A percentile compares a stretch with the other conserved stretches of the same genome.
These are phyloP conservation scores for Sphaerophoria taeniata DNA, from an alignment of 2,888 invertebrate genomes.

Conservation along the genomic window DNA sequence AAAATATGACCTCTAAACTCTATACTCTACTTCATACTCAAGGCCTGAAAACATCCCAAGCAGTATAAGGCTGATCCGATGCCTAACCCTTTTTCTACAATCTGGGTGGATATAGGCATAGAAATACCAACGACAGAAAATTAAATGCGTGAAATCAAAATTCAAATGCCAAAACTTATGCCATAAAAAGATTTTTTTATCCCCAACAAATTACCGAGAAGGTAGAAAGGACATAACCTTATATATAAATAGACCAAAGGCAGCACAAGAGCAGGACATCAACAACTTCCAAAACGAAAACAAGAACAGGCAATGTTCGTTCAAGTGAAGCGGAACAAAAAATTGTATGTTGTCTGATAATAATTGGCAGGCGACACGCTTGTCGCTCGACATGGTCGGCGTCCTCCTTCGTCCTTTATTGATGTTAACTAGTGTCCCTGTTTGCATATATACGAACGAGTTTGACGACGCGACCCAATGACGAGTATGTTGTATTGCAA, in stretches of 20 bases:
- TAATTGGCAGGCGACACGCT: constrained; percentile 64
- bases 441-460: constrained; percentile 50
- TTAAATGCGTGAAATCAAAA: constrained; percentile 62
- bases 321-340: constrained; percentile 41
- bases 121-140: not conserved
- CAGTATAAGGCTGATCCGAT: too few relatives aligned
- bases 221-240: not conserved
- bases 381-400: constrained; percentile 26
- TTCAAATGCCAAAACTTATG: constrained; percentile 66
- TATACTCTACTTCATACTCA: not conserved
- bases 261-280: constrained; percentile 2
- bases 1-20: constrained; percentile 8
- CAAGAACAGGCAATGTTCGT: too few relatives aligned
- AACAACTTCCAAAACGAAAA: constrained; percentile 13
- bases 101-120: too few relatives aligned
- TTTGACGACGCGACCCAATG: too few relatives aligned
- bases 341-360: constrained; percentile 60
- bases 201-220: constrained; percentile 55
- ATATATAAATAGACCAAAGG: not conserved
- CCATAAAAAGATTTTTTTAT: constrained; percentile 62
- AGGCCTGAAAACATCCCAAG: too few relatives aligned
- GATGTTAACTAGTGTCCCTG: constrained; percentile 54
- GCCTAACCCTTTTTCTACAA: too few relatives aligned
- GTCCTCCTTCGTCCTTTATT: constrained; percentile 2
- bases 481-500: not conserved